Percentiles rank a stretch among this genome's conserved stretches.
phyloP scores from a whole-genome alignment of 2,797 vertebrate species.

The Chaetophractus vellerosus region DNA sequence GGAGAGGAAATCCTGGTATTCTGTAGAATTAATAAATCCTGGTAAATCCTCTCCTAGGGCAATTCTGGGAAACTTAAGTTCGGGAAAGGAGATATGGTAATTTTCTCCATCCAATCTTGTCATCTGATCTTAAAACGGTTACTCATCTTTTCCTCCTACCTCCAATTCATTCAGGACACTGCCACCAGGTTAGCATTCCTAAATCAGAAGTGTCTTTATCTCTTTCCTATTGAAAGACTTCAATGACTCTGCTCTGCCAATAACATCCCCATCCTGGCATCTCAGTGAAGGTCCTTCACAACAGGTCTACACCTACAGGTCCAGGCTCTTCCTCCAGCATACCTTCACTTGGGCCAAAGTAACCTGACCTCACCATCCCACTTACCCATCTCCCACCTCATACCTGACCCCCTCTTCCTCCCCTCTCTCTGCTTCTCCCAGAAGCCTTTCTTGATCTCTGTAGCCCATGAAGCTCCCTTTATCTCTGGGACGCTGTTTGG shows the following conservation, averaged over 20 bases:
- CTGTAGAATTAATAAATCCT: background rate
- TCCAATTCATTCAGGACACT: background rate
- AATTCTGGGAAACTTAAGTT: background rate
- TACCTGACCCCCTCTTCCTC: background rate
- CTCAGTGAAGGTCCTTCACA: background rate
- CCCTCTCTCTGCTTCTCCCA: background rate
- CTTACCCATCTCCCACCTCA: background rate
- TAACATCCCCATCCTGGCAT: background rate
- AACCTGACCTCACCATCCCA: background rate
- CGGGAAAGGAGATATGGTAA: background rate
- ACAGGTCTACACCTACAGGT: background rate
- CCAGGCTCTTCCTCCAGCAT: background rate
- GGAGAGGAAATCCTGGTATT: background rate
- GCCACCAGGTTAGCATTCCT: background rate
- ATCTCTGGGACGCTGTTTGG: background rate
- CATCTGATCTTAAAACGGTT: background rate
- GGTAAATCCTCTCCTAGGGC: background rate
- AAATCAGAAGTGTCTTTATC: background rate
- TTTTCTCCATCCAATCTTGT: background rate
- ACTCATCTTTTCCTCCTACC: background rate
- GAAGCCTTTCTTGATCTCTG: background rate
- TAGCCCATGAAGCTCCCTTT: background rate
- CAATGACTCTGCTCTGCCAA: background rate
- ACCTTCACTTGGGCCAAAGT: background rate
- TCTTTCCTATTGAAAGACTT: constrained; percentile 7